A percentile compares a stretch with the other conserved stretches of the same genome.
phyloP scores from a whole-genome alignment of 2,888 invertebrate genomes.

The Ophion costatus region DNA sequence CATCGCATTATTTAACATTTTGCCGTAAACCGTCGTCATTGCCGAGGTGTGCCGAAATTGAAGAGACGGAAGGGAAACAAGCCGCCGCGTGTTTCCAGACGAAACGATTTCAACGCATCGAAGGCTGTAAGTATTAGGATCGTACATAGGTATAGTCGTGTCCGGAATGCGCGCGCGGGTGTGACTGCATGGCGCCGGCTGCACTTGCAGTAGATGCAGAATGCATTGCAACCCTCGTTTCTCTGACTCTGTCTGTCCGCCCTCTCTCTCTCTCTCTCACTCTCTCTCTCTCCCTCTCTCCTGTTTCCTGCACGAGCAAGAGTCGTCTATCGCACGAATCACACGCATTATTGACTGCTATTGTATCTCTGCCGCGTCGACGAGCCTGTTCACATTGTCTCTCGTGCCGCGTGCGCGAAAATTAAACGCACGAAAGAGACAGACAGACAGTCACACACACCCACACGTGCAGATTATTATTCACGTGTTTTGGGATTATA shows the following conservation, averaged over 20 bases:
- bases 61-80: conserved; percentile 67
- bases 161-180: conserved; percentile 19
- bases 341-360: conserved; percentile 81
- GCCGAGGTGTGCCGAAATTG: neutral
- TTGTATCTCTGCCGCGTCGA: conserved; percentile 78
- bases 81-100: conserved; percentile 79
- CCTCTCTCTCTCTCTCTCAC: conserved; percentile 15
- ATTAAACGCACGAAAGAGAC: conserved; percentile 47
- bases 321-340: conserved; percentile 76
- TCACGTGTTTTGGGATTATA: conserved; percentile 37
- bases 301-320: conserved; percentile 18
- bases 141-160: conserved; percentile 1
- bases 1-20: neutral
- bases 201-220: conserved; percentile 66
- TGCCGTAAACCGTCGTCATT: neutral
- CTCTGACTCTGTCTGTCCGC: conserved; percentile 17
- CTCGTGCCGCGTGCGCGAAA: conserved; percentile 49
- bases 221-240: conserved; percentile 21
- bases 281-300: conserved; percentile 1
- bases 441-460: conserved; percentile 15
- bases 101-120: conserved; percentile 80
- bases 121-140: conserved; percentile 65
- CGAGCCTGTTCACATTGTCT: conserved; percentile 67
- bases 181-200: conserved; percentile 78
- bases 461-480: conserved; percentile 38